Evolutionary conservation across 2,888 invertebrate species (phyloP).

Genomic region (Tenthredo mesomela): DNA sequence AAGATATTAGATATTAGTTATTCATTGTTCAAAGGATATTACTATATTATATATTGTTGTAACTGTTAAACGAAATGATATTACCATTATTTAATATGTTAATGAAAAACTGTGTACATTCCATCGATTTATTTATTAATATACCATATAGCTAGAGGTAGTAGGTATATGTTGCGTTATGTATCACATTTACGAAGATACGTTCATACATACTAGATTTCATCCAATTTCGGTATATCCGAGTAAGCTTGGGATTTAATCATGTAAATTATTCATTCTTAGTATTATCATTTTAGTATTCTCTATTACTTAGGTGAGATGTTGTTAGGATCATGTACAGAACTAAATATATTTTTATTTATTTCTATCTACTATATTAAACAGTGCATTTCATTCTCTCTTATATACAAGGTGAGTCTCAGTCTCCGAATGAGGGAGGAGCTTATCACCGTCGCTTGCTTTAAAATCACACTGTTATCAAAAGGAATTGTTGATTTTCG

Average conservation of each 20-base stretch:
- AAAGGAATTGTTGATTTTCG: too few species aligned
- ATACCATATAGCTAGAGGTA: conserved; percentile 44
- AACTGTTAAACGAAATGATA: conserved; percentile 49
- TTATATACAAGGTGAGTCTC: too few species aligned
- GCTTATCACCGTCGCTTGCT: too few species aligned
- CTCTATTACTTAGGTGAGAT: background rate
- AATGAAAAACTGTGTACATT: conserved; percentile 60
- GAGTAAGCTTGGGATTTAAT: background rate
- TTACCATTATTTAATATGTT: conserved; percentile 60
- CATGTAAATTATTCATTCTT: background rate
- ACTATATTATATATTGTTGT: conserved; percentile 46
- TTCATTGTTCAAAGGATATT: conserved; percentile 47
- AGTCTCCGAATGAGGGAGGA: too few species aligned
- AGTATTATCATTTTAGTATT: conserved; percentile 17
- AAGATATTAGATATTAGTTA: conserved; percentile 13
- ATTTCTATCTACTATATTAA: conserved; percentile 11
- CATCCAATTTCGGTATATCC: background rate
- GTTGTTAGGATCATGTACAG: conserved; percentile 46
- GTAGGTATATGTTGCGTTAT: conserved; percentile 11
- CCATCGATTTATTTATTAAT: conserved; percentile 64
- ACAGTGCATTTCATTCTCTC: background rate
- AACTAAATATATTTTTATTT: conserved; percentile 23
- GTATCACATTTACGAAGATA: conserved; percentile 21
- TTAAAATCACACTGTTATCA: too few species aligned
- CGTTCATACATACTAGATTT: background rate